Percentiles rank a stretch among this genome's conserved stretches.
Conservation (phyloP, 2,888 invertebrate species). For the Pristionchus exspectatus region DNA sequence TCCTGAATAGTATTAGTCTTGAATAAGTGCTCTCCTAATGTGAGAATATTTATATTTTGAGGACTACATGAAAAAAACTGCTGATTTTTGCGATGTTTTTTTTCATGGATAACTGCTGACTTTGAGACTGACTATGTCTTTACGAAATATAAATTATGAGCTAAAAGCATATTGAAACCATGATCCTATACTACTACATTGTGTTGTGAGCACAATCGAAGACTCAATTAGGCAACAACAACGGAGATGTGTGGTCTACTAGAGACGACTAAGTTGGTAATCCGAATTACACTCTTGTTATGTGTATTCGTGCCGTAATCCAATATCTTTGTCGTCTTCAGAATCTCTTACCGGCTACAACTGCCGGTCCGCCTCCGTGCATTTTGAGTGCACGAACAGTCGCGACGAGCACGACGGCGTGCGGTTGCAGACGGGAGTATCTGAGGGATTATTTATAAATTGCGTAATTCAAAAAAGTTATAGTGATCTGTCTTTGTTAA, state of each 20-base stretch:
- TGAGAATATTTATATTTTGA: too few relatives aligned
- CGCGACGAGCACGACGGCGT: slow-evolving; percentile 92
- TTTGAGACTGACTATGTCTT: too few relatives aligned
- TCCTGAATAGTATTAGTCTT: slow-evolving; percentile 55
- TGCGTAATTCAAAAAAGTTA: neutral
- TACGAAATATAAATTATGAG: too few relatives aligned
- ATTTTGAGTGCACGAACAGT: slow-evolving; percentile 96
- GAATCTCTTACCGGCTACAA: slow-evolving; percentile 82
- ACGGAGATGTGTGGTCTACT: neutral
- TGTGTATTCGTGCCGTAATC: neutral
- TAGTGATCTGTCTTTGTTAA: too few relatives aligned
- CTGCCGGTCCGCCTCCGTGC: slow-evolving; percentile 97
- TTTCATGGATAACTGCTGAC: too few relatives aligned
- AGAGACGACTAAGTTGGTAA: neutral
- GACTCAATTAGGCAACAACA: neutral
- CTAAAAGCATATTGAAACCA: neutral
- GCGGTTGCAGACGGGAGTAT: slow-evolving; percentile 89
- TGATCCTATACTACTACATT: neutral
- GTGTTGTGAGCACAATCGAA: neutral
- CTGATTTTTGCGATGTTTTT: too few relatives aligned
- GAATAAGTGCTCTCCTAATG: too few relatives aligned
- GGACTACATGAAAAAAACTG: too few relatives aligned
- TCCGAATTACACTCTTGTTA: neutral
- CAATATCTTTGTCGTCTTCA: neutral
- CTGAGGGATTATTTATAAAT: slow-evolving; percentile 3